Evolutionary conservation across 2,113 vertebrate genomes (phyloP), one percentile per base, ranked within the genome.

Genomic region (Carlito syrichta): DNA sequence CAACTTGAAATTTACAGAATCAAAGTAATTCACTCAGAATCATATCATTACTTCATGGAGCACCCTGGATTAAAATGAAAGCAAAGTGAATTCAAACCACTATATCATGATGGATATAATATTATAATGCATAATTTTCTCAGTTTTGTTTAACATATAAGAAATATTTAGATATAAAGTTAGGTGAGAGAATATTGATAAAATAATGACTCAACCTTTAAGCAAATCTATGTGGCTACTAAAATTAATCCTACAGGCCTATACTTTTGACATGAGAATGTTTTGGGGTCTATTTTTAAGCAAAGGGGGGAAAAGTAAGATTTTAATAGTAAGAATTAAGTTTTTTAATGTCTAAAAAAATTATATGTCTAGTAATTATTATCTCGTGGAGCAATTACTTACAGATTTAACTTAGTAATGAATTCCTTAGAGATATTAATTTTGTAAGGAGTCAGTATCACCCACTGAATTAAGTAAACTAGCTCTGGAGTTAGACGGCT

Each of bases 381-480:
- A 68, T 48, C 4, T 48, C 6, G 9, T 19, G 11, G 3, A 32
- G 45, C 91, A 22, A 91, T 27, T 38, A 35, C 12, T 38, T n/a
- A 58, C 5, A 2, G 14, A 43, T 77, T 73, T 40, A 20, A 43
- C 13, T 48, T 74, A 43, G 14, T 38, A 58, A 3, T 38, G 23
- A 45, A 2, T 4, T 71, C n/a, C 35, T 23, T 38, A 40, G 22
- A 74, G 20, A 71, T 27, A 9, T 10, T 48, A 52, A 32, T 56
- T 71, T 63, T 94, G 5, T n/a, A 74, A 48, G 40, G 25, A 71
- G 10, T 19, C 2, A 30, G 6, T 3, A 50, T 5, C 10, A 4
- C 14, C 20, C 6, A 8, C 5, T 27, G 1, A 9, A 6, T n/a
- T 35, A 68, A 82, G 6, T 22, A 1, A 0, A 48, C 3, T 5